Percentiles rank a stretch among this genome's conserved stretches.
phyloP scores from a whole-genome alignment of 2,113 vertebrate genomes.

The Malurus alboscapulatus region DNA sequence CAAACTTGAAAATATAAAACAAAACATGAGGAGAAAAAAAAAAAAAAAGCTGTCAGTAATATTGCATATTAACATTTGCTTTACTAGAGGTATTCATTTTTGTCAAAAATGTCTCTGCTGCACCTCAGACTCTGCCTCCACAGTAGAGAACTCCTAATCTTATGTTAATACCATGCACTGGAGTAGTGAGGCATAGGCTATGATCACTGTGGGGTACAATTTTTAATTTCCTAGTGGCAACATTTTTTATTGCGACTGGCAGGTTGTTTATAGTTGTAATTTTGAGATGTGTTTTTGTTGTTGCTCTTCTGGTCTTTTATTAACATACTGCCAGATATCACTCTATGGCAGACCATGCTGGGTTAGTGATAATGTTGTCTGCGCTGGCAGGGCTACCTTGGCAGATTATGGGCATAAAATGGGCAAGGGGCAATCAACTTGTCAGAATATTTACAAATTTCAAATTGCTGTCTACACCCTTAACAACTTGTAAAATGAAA shows the following conservation, averaged over 20 bases:
- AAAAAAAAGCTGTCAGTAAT: not conserved
- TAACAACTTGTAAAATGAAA: constrained; percentile 5
- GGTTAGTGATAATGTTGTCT: constrained; percentile 9
- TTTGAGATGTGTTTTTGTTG: not conserved
- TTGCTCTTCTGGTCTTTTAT: not conserved
- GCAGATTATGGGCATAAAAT: constrained; percentile 29
- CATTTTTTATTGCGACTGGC: not conserved
- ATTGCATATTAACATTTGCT: not conserved
- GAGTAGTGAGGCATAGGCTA: not conserved
- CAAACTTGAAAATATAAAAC: not conserved
- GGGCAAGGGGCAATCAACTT: constrained; percentile 40
- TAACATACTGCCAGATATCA: not conserved
- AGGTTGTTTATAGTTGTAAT: not conserved
- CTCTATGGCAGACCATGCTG: not conserved
- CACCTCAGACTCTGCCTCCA: not conserved
- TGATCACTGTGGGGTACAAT: not conserved
- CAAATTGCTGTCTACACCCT: not conserved
- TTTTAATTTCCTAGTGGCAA: constrained; percentile 1
- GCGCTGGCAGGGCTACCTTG: not conserved
- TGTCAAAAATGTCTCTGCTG: not conserved
- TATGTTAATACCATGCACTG: not conserved
- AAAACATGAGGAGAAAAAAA: not conserved
- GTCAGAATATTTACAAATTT: constrained; percentile 54
- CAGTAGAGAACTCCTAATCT: not conserved
- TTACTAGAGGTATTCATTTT: not conserved